A percentile compares a stretch with the other conserved stretches of the same genome.
phyloP scores from a whole-genome alignment of 2,797 vertebrate genomes.

The Lycodopsis pacificus region DNA sequence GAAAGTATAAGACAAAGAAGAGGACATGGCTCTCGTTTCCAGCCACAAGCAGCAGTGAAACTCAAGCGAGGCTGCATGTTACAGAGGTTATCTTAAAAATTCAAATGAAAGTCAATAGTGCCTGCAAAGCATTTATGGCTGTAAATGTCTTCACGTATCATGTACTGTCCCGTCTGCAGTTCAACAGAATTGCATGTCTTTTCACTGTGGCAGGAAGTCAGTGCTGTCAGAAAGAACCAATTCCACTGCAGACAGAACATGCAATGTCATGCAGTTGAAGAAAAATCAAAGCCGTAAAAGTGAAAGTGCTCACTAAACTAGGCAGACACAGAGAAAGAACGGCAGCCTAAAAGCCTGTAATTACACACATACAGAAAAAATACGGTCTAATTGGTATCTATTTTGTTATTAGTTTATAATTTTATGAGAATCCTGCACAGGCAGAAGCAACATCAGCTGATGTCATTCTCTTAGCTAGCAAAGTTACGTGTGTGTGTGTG shows the following conservation, averaged over 20 bases:
- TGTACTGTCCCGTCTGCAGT: not conserved
- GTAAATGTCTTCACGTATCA: not conserved
- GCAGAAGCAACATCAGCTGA: not conserved
- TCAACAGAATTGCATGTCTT: conserved; percentile 44
- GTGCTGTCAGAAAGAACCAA: not conserved
- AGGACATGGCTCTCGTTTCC: conserved; percentile 15
- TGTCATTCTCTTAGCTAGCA: not conserved
- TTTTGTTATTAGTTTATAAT: not conserved
- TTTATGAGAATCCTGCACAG: too few relatives aligned
- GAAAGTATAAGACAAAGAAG: conserved; percentile 39
- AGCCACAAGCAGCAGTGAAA: conserved; percentile 11
- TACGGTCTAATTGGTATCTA: conserved; percentile 1
- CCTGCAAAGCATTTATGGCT: not conserved
- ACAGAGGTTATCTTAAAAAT: conserved; percentile 5
- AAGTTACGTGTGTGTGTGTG: too few relatives aligned
- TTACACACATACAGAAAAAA: conserved; percentile 1
- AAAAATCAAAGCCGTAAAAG: not conserved
- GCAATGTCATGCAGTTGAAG: not conserved
- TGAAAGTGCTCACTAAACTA: not conserved
- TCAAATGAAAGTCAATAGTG: conserved; percentile 1
- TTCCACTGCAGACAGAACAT: conserved; percentile 1
- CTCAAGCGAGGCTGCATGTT: not conserved
- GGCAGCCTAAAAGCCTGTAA: not conserved
- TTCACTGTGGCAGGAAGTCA: not conserved
- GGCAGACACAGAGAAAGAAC: not conserved